Evolutionary conservation across 2,888 invertebrate species (phyloP).

Genomic region (Pristionchus exspectatus): DNA sequence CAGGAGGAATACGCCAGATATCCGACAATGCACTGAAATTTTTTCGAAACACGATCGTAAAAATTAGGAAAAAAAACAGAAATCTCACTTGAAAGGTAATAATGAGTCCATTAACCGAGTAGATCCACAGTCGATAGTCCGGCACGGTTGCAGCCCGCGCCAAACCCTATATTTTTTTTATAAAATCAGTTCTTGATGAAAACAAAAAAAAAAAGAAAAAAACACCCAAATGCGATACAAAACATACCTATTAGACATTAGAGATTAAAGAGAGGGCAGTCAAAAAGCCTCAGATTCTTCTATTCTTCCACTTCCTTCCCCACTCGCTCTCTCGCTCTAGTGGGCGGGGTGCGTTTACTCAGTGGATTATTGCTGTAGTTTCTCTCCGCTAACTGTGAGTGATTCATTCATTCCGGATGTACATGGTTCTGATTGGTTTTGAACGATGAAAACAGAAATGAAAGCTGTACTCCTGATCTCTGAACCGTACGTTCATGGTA

Average conservation of each 20-base stretch:
- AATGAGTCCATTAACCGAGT: slow-evolving; percentile 58
- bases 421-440: neutral
- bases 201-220: neutral
- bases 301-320: neutral
- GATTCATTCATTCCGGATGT: neutral
- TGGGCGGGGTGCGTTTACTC: neutral
- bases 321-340: neutral
- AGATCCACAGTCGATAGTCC: slow-evolving; percentile 62
- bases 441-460: neutral
- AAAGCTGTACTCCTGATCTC: neutral
- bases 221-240: neutral
- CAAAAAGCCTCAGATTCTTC: neutral
- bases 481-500: too few relatives aligned
- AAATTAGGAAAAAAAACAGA: neutral
- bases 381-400: neutral
- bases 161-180: slow-evolving; percentile 34
- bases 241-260: neutral
- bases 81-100: slow-evolving; percentile 58
- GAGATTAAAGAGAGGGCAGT: neutral
- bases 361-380: slow-evolving; percentile 19
- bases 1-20: slow-evolving; percentile 1
- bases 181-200: neutral
- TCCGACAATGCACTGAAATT: slow-evolving; percentile 45
- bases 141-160: slow-evolving; percentile 54
- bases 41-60: neutral